Evolutionary conservation across 2,113 vertebrate genomes (phyloP).

Genomic region (Solea solea): DNA sequence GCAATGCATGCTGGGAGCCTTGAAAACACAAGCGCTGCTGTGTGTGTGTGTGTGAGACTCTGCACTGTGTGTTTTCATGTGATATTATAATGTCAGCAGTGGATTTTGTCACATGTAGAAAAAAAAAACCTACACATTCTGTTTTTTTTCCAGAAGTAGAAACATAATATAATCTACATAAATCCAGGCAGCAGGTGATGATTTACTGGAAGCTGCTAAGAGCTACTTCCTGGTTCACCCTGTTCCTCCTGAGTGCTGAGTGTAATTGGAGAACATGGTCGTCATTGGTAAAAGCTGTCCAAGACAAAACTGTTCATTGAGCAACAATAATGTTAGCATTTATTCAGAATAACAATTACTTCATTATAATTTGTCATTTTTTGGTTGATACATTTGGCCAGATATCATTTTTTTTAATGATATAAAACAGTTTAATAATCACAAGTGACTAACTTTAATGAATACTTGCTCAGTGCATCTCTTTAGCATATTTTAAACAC

Average conservation of each 20-base stretch:
- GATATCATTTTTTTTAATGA: too few species aligned
- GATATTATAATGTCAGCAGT: background rate
- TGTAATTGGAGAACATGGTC: slow-evolving; percentile 14
- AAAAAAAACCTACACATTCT: background rate
- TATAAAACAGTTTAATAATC: too few species aligned
- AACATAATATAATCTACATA: background rate
- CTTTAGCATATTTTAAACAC: too few species aligned
- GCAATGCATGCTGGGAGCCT: slow-evolving; percentile 57
- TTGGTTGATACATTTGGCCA: too few species aligned
- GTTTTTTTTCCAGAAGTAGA: background rate
- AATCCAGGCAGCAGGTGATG: background rate
- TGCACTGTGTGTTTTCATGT: background rate
- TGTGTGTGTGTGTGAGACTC: background rate
- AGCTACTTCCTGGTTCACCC: slow-evolving; percentile 16
- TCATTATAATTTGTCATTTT: too few species aligned
- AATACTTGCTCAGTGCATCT: too few species aligned
- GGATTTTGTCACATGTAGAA: background rate
- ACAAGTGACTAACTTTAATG: too few species aligned
- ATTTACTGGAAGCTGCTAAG: slow-evolving; percentile 4
- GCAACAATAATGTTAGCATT: background rate
- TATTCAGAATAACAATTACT: background rate
- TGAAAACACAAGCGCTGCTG: background rate
- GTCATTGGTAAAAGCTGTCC: slow-evolving; percentile 2
- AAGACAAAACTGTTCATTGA: background rate
- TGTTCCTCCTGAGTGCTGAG: background rate